Base-by-base conservation (phyloP, 2,797 vertebrate genomes). In the Melanotaenia maccullochi region DNA sequence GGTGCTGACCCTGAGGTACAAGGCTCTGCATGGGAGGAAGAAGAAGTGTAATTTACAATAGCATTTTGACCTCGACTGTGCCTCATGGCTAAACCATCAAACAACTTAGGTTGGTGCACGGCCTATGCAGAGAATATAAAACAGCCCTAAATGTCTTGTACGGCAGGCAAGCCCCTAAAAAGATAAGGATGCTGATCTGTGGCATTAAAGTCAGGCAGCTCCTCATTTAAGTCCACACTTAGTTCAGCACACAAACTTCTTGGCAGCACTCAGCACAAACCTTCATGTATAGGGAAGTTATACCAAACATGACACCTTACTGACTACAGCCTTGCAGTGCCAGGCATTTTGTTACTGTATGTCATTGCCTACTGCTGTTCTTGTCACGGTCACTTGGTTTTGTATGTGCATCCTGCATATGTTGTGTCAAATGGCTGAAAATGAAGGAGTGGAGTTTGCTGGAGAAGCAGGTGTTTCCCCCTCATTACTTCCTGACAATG, bases 401-500 rank as follows among this genome's bases (percentile, higher is more conserved):
- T 85, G 82, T 83, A 64, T 79, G 84, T 81, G 82, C 74, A 60
- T 78, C 28, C 69, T 66, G 81, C 90, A 90, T 89, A 89, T 91
- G 88, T 75, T 84, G 79, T 87, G 85, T 90, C 85, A 87, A 86
- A 82, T 56, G 82, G 72, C 70, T 82, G 80, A 75, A 84, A 87
- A 88, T 84, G 87, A 91, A 84, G 82, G 83, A 86, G 83, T 66
- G 82, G 58, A 78, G 79, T 81, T 83, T 36, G 62, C 28, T 12
- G 84, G 81, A 89, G 83, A 90, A 89, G 90, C 90, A 93, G 92
- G 90, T 93, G 92, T 90, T 91, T 85, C 84, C 86, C 83, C 85
- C 85, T 91, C 92, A 93, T 93, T 93, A 93, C 90, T 90, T 84
- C 76, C 87, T 87, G 86, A 92, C 89, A 87, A 90, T 88, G 75